Percentiles rank a stretch among this genome's conserved stretches.
These are phyloP conservation scores for Notocelia uddmanniana DNA, from an alignment of 2,888 invertebrate genomes.

Conservation along the genomic window DNA sequence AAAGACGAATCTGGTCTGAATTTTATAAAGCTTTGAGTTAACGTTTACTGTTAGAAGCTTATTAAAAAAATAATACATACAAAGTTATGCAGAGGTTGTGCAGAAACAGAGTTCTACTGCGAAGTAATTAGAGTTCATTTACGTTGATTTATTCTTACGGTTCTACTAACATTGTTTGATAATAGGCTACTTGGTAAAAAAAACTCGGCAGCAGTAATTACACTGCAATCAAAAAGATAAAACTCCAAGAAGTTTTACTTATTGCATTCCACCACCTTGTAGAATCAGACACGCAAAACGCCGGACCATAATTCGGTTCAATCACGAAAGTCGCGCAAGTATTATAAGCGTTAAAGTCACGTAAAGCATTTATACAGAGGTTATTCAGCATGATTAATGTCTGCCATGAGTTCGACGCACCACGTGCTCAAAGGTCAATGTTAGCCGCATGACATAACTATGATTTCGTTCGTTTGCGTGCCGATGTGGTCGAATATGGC, in stretches of 20 bases:
- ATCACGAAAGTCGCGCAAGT: conserved; percentile 21
- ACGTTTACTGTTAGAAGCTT: no score
- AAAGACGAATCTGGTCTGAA: no score
- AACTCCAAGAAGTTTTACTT: neutral
- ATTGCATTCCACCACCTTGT: neutral
- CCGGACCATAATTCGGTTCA: conserved; percentile 9
- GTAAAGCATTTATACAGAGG: conserved; percentile 23
- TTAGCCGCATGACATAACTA: conserved; percentile 48
- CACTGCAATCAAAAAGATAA: neutral
- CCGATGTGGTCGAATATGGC: conserved; percentile 2
- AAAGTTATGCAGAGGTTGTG: no score
- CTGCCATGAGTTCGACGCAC: conserved; percentile 36
- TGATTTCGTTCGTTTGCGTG: conserved; percentile 24
- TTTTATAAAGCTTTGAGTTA: no score
- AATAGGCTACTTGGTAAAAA: neutral
- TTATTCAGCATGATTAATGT: conserved; percentile 36
- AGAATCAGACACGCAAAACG: conserved; percentile 10
- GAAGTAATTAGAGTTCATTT: no score
- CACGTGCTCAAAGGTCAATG: conserved; percentile 51
- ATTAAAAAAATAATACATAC: no score
- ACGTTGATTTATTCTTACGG: no score
- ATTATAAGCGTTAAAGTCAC: neutral
- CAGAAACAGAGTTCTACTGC: no score
- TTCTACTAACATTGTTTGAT: no score
- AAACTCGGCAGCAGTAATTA: neutral